A percentile compares a stretch with the other conserved stretches of the same genome.
Conservation (phyloP, 1,140 invertebrate genomes). For the Galleria mellonella region DNA sequence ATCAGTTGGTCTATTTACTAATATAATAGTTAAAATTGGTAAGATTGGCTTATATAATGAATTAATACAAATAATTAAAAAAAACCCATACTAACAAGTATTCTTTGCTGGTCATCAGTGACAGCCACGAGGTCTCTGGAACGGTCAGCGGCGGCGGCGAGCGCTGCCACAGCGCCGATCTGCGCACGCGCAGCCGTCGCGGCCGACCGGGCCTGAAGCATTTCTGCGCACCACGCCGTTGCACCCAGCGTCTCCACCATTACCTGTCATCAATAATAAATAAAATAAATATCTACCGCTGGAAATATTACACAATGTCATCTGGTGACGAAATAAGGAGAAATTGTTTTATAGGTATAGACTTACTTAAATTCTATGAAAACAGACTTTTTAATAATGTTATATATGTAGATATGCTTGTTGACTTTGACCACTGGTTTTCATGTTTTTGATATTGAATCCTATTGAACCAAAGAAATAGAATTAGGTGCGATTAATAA, state of each 20-base stretch:
- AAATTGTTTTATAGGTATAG: too few relatives aligned
- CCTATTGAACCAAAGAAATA: too few relatives aligned
- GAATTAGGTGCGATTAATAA: too few relatives aligned
- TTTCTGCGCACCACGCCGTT: constrained; percentile 82
- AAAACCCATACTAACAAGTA: constrained; percentile 79
- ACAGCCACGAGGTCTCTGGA: constrained; percentile 91
- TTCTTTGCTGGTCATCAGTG: constrained; percentile 87
- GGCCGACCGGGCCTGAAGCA: constrained; percentile 81
- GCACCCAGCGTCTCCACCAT: constrained; percentile 81
- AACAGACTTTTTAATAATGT: too few relatives aligned
- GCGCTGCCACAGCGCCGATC: constrained; percentile 82
- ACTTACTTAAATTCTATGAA: too few relatives aligned
- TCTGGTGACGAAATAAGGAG: too few relatives aligned
- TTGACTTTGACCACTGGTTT: too few relatives aligned
- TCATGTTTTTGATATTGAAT: too few relatives aligned
- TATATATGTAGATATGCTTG: too few relatives aligned
- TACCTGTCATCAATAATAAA: constrained; percentile 73
- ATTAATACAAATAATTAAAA: not conserved
- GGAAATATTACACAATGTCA: not conserved
- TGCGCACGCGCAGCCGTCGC: constrained; percentile 80
- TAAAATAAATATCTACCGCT: not conserved
- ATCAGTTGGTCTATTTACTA: too few relatives aligned
- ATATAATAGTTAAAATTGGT: too few relatives aligned
- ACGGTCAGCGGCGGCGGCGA: constrained; percentile 89
- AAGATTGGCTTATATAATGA: too few relatives aligned